These are phyloP conservation scores for Silurus meridionalis DNA, from an alignment of 2,113 vertebrate genomes.

Conservation along the genomic window DNA sequence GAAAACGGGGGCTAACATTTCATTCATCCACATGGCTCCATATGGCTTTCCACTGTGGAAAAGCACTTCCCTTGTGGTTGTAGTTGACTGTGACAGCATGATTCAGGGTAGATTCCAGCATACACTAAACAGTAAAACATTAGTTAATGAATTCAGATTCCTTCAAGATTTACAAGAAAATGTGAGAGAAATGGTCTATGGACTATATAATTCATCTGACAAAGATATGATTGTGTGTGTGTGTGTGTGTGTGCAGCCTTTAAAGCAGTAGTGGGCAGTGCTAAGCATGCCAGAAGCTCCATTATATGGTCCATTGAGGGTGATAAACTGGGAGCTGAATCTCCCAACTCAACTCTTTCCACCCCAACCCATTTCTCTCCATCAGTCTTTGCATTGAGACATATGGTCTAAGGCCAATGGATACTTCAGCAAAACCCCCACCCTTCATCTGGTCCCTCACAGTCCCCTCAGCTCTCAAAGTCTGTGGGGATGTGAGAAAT, in stretches of 20 bases:
- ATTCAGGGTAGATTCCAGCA: conserved; percentile 56
- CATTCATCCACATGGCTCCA: conserved; percentile 43
- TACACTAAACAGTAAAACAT: conserved; percentile 54
- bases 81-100: conserved; percentile 48
- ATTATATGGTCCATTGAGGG: not conserved
- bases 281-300: not conserved
- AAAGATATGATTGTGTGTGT: conserved; percentile 64
- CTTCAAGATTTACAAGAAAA: conserved; percentile 50
- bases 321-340: not conserved
- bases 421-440: not conserved
- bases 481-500: conserved; percentile 20
- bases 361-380: not conserved
- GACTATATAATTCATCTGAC: conserved; percentile 51
- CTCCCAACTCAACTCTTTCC: not conserved
- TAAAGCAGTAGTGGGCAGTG: conserved; percentile 25
- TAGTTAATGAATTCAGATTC: conserved; percentile 54
- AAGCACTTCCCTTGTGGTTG: conserved; percentile 56
- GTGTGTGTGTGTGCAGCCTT: conserved; percentile 3
- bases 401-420: not conserved
- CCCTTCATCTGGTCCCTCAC: not conserved
- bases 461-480: no score
- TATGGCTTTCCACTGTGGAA: conserved; percentile 67
- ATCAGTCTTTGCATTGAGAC: not conserved
- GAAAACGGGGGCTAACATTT: conserved; percentile 21
- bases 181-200: conserved; percentile 54